A percentile compares a stretch with the other conserved stretches of the same genome.
phyloP scores from a whole-genome alignment of 64 coral and sea anemone species.

The Actinia equina region DNA sequence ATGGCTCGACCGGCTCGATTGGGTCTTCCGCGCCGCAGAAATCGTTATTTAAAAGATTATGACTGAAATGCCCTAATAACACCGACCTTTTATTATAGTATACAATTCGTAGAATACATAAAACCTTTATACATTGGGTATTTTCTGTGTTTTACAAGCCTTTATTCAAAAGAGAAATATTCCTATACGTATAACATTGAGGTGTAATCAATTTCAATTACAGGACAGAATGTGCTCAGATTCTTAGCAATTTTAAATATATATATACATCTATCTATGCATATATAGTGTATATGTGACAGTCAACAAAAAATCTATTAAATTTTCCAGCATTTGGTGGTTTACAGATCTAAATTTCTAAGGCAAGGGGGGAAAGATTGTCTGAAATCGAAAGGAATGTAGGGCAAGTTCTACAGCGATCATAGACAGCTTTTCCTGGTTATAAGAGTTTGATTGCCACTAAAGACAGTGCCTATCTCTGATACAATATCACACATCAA shows the following conservation, averaged over 20 bases:
- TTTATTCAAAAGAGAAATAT: slow-evolving; percentile 26
- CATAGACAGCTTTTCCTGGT: background rate
- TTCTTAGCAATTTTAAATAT: slow-evolving; percentile 29
- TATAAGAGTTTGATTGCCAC: slow-evolving; percentile 9
- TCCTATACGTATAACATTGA: background rate
- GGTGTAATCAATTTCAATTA: slow-evolving; percentile 10
- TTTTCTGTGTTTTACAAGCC: slow-evolving; percentile 20
- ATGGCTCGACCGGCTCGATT: background rate
- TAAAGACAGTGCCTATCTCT: background rate
- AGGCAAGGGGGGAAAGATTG: background rate
- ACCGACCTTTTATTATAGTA: slow-evolving; percentile 11
- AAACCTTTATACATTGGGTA: slow-evolving; percentile 4
- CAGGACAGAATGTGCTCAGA: slow-evolving; percentile 17
- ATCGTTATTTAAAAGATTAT: background rate
- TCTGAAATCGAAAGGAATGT: background rate
- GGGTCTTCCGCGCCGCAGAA: background rate
- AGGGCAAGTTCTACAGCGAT: background rate
- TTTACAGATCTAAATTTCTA: background rate
- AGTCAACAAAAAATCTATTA: background rate
- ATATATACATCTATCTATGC: slow-evolving; percentile 18
- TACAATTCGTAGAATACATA: slow-evolving; percentile 13
- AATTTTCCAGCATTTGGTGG: background rate
- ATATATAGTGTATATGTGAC: slow-evolving; percentile 14
- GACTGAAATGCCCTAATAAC: slow-evolving; percentile 8
- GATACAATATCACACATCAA: slow-evolving; percentile 6